Percentiles rank a stretch among this genome's conserved stretches.
phyloP scores from a whole-genome alignment of 1,140 invertebrate species.

The Palaemon carinicauda region DNA sequence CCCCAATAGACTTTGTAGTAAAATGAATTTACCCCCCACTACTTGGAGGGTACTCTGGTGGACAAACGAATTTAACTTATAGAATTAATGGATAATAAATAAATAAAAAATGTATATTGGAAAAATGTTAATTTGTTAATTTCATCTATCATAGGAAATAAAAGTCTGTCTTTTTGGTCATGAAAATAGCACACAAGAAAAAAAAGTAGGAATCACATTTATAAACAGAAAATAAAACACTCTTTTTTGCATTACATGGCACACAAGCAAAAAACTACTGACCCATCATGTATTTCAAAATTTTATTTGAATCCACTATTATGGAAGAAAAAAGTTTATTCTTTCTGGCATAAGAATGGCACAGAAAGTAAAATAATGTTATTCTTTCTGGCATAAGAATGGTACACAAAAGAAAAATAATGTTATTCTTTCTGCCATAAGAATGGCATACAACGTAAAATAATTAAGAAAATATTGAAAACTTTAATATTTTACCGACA shows the following conservation, averaged over 20 bases:
- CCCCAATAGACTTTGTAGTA: neutral
- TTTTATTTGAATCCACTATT: conserved; percentile 1
- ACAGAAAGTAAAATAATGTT: too few relatives aligned
- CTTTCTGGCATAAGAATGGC: too few relatives aligned
- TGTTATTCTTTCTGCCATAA: neutral
- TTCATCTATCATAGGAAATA: neutral
- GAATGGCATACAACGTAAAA: neutral
- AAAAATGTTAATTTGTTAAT: neutral
- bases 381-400: too few relatives aligned
- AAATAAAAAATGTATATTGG: too few relatives aligned
- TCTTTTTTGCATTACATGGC: too few relatives aligned
- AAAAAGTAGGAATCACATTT: too few relatives aligned
- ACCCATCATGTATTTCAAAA: neutral
- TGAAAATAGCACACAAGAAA: too few relatives aligned
- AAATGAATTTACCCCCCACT: neutral
- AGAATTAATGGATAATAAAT: neutral
- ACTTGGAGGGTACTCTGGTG: neutral
- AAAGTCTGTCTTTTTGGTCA: neutral
- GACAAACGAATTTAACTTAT: neutral
- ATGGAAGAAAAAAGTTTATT: too few relatives aligned
- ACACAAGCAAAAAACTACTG: neutral
- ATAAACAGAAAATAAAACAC: too few relatives aligned
- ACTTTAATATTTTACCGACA: too few relatives aligned
- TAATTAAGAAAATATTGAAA: conserved; percentile 10
- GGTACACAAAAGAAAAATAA: neutral